Base-by-base conservation (phyloP, 2,797 vertebrate genomes). In the Microctenopoma lineatum region DNA sequence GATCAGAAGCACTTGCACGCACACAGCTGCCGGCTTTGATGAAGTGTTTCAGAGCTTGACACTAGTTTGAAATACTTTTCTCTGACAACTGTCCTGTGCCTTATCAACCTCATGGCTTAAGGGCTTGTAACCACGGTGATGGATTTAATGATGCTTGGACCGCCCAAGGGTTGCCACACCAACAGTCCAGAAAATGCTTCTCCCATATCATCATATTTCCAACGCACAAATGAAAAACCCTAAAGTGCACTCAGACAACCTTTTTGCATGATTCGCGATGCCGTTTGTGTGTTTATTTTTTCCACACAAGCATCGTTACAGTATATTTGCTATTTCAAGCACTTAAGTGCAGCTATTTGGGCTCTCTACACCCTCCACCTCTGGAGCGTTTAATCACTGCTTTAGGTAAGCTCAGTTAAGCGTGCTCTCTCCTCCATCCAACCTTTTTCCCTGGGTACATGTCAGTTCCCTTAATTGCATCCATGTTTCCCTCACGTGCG, bases 121-220 rank as follows among this genome's bases (percentile, higher is more conserved):
- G 66, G 79, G 81, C 74, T 78, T 44, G 58, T 91, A 87, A 84
- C 82, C 53, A 50, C 46, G 3, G 63, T 82, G 81, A 89, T 84
- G 64, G 74, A 55, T 63, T 38, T 74, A 87, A 91, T 82, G 88
- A 89, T 75, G 73, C 87, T 73, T 59, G 25, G 68, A 58, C 58
- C 1, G 21, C 72, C 73, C 55, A 59, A 39, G 67, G 77, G 59
- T 65, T 26, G 71, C 64, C 53, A 48, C 26, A 13, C 42, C 55
- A 70, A 63, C 65, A 42, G 64, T 54, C 42, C 27, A 32, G n/a
- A 75, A 45, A 53, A 66, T 71, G 50, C 59, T 57, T 51, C 53
- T 70, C 47, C 48, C 25, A 52, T 53, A 58, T 54, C 70, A 26
- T 73, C 27, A 25, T 6, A 48, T 73, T 56, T 65, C 42, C 48